Percentiles rank a stretch among this genome's conserved stretches.
Conservation (phyloP, 2,888 invertebrate species). For the Aspidapion aeneum region DNA sequence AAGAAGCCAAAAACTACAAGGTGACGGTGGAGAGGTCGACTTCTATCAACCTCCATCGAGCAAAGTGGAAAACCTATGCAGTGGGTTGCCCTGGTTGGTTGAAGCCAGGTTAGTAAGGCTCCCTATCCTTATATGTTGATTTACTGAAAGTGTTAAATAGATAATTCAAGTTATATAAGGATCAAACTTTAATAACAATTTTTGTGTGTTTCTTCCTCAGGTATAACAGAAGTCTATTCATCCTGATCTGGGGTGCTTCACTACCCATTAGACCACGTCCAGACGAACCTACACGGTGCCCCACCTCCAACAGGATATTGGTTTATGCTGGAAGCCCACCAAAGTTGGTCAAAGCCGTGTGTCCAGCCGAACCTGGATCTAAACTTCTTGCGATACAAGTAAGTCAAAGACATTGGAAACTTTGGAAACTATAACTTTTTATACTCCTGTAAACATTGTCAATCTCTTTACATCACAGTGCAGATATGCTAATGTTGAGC, state of each 20-base stretch:
- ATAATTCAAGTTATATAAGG: too few species aligned
- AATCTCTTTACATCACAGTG: too few species aligned
- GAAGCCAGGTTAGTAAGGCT: too few species aligned
- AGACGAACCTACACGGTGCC: conserved; percentile 65
- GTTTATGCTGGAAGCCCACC: conserved; percentile 74
- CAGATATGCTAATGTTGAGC: too few species aligned
- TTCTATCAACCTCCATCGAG: conserved; percentile 61
- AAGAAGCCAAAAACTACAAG: conserved; percentile 59
- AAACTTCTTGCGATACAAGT: conserved; percentile 63
- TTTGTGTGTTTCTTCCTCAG: too few species aligned
- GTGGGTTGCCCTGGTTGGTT: conserved; percentile 75
- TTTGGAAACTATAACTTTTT: too few species aligned
- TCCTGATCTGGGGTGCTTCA: conserved; percentile 80
- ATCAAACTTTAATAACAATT: too few species aligned
- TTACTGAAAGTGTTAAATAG: too few species aligned
- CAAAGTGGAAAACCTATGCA: conserved; percentile 62
- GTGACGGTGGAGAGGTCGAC: conserved; percentile 64
- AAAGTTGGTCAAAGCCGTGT: conserved; percentile 62
- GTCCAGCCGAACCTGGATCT: conserved; percentile 67
- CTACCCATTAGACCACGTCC: conserved; percentile 60
- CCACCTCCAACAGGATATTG: conserved; percentile 74
- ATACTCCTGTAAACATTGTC: too few species aligned
- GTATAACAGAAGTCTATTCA: conserved; percentile 76
- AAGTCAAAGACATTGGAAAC: too few species aligned
- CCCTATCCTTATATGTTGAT: too few species aligned